Conservation (phyloP, 2,888 invertebrate genomes). For the Sturmia bella region DNA sequence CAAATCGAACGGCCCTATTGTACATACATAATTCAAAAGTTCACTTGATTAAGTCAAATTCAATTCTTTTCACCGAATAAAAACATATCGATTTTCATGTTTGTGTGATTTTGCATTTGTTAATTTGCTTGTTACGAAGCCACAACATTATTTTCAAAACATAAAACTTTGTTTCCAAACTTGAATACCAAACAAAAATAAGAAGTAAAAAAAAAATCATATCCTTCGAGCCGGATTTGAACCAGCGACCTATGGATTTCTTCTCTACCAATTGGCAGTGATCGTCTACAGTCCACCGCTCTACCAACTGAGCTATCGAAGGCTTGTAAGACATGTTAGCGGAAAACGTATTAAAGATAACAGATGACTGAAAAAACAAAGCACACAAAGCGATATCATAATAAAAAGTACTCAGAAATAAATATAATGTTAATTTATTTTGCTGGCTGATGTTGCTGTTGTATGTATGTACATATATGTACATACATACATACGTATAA, state of each 20-base stretch:
- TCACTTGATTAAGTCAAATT: too few species aligned
- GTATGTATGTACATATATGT: background rate
- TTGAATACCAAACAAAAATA: background rate
- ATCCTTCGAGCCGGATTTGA: constrained; percentile 80
- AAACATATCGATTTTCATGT: too few species aligned
- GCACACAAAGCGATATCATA: background rate
- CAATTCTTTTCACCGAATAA: too few species aligned
- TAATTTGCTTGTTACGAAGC: too few species aligned
- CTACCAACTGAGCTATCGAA: constrained; percentile 81
- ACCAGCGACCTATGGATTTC: constrained; percentile 79
- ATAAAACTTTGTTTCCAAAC: too few species aligned
- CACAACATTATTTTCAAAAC: too few species aligned
- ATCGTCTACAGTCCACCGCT: constrained; percentile 79
- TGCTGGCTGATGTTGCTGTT: background rate
- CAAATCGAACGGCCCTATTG: too few species aligned
- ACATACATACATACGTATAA: background rate
- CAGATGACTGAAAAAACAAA: too few species aligned
- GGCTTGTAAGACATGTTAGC: constrained; percentile 60
- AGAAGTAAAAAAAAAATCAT: constrained; percentile 2
- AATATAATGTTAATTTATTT: background rate
- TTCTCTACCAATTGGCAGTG: background rate
- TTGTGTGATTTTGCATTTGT: too few species aligned
- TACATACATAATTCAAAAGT: too few species aligned
- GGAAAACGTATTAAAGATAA: background rate
- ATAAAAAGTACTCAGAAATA: background rate